Percentiles rank a stretch among this genome's conserved stretches.
Conservation (phyloP, 2,888 invertebrate species). For the Luffia ferchaultella region DNA sequence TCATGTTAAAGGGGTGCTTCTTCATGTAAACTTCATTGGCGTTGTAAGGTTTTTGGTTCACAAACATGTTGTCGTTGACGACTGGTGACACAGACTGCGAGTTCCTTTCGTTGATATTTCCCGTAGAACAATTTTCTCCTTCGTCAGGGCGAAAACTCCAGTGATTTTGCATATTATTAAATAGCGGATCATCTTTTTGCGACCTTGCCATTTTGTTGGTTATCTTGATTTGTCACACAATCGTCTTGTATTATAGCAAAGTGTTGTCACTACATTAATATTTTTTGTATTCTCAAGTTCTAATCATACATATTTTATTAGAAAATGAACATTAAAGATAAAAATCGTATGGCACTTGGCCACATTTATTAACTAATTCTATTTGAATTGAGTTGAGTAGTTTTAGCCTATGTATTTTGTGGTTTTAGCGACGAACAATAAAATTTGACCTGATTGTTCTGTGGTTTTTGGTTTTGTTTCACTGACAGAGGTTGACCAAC, state of each 20-base stretch:
- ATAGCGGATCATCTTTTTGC: slow-evolving; percentile 56
- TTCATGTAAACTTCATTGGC: slow-evolving; percentile 46
- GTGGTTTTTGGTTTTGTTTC: too few relatives aligned
- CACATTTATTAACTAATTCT: too few relatives aligned
- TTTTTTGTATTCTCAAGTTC: neutral
- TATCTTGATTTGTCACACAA: too few relatives aligned
- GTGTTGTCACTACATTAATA: neutral
- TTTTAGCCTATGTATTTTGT: too few relatives aligned
- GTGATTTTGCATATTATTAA: slow-evolving; percentile 48
- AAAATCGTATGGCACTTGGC: too few relatives aligned
- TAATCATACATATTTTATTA: neutral
- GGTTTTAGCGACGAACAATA: too few relatives aligned
- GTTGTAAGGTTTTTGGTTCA: slow-evolving; percentile 29
- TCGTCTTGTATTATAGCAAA: too few relatives aligned
- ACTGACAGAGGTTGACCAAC: too few relatives aligned
- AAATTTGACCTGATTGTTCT: too few relatives aligned
- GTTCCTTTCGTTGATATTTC: slow-evolving; percentile 37
- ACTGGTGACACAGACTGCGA: slow-evolving; percentile 32
- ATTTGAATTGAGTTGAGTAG: too few relatives aligned
- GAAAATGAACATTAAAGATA: neutral
- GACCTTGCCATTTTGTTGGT: slow-evolving; percentile 60
- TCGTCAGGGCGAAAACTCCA: slow-evolving; percentile 54
- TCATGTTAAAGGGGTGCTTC: slow-evolving; percentile 35
- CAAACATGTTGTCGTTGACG: slow-evolving; percentile 44
- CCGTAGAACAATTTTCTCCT: slow-evolving; percentile 42